These are phyloP conservation scores for Diorhabda sublineata DNA, from an alignment of 1,140 invertebrate species.

Conservation along the genomic window DNA sequence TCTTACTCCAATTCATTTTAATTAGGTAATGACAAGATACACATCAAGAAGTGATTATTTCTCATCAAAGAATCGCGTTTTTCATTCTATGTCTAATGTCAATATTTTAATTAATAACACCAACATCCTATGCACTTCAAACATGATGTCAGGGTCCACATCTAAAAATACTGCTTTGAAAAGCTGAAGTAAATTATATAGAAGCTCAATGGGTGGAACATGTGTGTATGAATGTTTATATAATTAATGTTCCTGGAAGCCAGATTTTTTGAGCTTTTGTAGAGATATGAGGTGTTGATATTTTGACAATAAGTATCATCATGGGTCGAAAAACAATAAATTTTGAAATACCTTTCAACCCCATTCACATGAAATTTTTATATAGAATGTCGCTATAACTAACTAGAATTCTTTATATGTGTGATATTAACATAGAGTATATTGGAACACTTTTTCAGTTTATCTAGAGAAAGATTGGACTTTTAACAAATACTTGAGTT, in stretches of 20 bases:
- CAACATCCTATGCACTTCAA: conserved; percentile 13
- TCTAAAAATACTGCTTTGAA: conserved; percentile 13
- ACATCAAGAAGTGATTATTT: background rate
- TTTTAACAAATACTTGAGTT: too few species aligned
- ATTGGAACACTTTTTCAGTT: too few species aligned
- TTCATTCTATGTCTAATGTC: background rate
- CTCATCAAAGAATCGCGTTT: background rate
- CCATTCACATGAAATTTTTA: too few species aligned
- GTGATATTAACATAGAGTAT: too few species aligned
- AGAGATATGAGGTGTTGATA: background rate
- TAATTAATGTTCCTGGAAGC: background rate
- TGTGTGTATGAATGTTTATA: conserved; percentile 10
- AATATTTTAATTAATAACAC: conserved; percentile 16
- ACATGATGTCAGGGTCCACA: background rate
- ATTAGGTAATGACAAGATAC: too few species aligned
- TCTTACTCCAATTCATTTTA: too few species aligned
- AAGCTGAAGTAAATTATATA: conserved; percentile 10
- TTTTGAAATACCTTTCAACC: too few species aligned
- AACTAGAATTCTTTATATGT: too few species aligned
- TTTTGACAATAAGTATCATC: background rate
- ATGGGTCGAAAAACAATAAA: too few species aligned
- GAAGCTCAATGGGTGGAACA: conserved; percentile 1
- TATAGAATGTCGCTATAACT: too few species aligned
- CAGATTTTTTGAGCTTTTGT: too few species aligned
- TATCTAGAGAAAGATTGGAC: too few species aligned